phyloP scores from a whole-genome alignment of 1,140 invertebrate genomes.

The Drosophila triauraria region DNA sequence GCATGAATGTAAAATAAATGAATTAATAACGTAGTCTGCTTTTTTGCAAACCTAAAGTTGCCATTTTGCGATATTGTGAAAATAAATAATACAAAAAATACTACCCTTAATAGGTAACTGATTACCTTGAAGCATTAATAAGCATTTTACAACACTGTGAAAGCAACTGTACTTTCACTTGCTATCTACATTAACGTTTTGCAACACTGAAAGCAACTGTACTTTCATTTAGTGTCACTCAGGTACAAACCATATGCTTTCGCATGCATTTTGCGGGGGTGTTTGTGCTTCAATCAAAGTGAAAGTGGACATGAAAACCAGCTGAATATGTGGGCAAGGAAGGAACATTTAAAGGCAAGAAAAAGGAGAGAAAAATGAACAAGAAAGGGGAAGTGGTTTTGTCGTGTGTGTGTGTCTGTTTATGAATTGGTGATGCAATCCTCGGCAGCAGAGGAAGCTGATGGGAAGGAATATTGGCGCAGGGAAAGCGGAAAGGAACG shows the following conservation, averaged over 20 bases:
- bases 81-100: too few species aligned
- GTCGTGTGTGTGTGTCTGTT: not conserved
- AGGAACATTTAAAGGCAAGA: constrained; percentile 4
- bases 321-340: constrained; percentile 1
- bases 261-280: not conserved
- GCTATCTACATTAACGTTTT: not conserved
- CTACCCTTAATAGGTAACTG: too few species aligned
- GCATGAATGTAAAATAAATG: too few species aligned
- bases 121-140: not conserved
- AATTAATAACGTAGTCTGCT: too few species aligned
- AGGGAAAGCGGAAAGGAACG: constrained; percentile 11
- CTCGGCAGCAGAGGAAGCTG: not conserved
- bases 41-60: not conserved
- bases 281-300: constrained; percentile 21
- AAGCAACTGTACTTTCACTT: constrained; percentile 1
- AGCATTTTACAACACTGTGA: not conserved
- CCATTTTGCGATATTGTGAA: not conserved
- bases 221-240: not conserved
- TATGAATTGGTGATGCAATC: constrained; percentile 36
- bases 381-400: constrained; percentile 1
- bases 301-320: constrained; percentile 37
- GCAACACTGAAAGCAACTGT: constrained; percentile 3
- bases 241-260: constrained; percentile 9
- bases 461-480: not conserved
- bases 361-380: not conserved